Base-by-base conservation (phyloP, 2,113 vertebrate species). In the Pipra filicauda region DNA sequence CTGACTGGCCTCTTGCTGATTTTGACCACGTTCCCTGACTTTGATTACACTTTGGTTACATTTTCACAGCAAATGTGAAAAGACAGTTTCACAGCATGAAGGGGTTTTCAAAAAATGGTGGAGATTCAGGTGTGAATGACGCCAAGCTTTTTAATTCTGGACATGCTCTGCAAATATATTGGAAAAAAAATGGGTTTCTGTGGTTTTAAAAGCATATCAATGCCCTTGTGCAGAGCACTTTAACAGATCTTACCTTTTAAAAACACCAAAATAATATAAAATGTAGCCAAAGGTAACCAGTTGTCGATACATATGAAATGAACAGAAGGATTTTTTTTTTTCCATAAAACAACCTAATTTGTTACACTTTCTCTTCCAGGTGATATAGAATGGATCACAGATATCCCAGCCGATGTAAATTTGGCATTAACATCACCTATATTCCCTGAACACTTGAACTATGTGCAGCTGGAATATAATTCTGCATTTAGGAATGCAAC, bases 361-460 rank as follows among this genome's bases (percentile, higher is more conserved):
- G 22, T 76, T 79, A 9, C 3, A 7, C 43, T 85, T 76, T 91
- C 46, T 73, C 31, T 89, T 82, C 18, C 77, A 97, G 97, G 96
- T 83, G 94, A 80, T 44, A 94, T 96, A 80, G 93, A 96, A 92
- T 24, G 52, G 94, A 97, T 97, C 88, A 95, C 49, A 83, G 62
- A 48, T 67, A 87, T 96, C 48, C 95, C 96, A 59, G 9, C 72
- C 31, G 28, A 93, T 14, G 93, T 77, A 35, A 19, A 35, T 9
- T 59, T 96, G 75, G 9, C 2, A 31, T 89, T 97, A 84, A 21
- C 3, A 75, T 39, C 11, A 2, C 20, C 18, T 58, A 0, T 74
- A 6, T 94, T 95, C 61, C 49, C 88, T 1, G 88, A 92, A 13
- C 93, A 96, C 55, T 21, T 75, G 30, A 0, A 1, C 0, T 95